phyloP scores from a whole-genome alignment of 2,113 vertebrate genomes.

The human region DNA sequence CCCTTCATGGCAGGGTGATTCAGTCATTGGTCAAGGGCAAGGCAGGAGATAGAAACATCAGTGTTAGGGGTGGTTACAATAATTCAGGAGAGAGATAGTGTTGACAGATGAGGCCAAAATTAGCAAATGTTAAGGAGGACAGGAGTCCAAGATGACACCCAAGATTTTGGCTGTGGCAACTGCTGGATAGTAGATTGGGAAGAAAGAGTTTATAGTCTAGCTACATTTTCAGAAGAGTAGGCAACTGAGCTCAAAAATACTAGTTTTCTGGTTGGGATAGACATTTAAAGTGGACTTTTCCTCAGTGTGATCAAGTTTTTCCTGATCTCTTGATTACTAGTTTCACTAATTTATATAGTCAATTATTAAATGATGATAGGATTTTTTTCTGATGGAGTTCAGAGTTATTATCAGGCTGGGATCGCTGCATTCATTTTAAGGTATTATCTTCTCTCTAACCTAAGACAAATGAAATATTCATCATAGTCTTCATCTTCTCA shows the following conservation, averaged over 20 bases:
- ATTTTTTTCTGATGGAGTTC: background rate
- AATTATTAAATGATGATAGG: background rate
- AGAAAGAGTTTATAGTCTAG: background rate
- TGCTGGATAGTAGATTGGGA: background rate
- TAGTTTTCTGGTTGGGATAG: background rate
- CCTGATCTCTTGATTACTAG: conserved; percentile 28
- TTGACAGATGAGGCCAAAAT: background rate
- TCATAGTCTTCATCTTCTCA: background rate
- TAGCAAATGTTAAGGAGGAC: background rate
- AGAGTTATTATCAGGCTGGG: background rate
- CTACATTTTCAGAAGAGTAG: background rate
- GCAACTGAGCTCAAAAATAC: background rate
- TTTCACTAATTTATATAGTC: background rate
- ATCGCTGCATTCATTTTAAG: background rate
- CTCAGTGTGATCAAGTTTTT: background rate
- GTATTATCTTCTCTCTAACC: background rate
- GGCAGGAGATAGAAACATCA: background rate
- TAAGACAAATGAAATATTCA: background rate
- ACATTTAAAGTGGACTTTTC: background rate
- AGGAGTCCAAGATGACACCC: background rate
- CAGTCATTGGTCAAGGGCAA: background rate
- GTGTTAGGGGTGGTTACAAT: background rate
- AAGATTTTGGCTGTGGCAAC: background rate
- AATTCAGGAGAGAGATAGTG: background rate
- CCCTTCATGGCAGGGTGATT: background rate